Percentiles rank a stretch among this genome's conserved stretches.
Conservation (phyloP, 2,888 invertebrate genomes). For the Anagyrus pseudococci region DNA sequence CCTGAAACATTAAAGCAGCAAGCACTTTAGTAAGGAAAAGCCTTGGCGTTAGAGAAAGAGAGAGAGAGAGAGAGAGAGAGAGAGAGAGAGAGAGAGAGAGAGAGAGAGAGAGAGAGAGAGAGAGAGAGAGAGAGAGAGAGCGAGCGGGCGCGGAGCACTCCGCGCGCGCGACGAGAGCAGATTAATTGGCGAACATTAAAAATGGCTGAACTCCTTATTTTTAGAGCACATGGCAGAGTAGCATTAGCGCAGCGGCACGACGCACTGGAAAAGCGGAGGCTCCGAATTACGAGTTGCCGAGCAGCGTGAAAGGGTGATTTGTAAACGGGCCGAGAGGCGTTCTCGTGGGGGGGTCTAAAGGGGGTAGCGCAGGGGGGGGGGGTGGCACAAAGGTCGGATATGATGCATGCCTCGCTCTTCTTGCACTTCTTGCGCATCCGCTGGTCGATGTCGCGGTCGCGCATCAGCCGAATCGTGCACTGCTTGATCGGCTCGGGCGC, state of each 20-base stretch:
- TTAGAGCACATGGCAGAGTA: slow-evolving; percentile 33
- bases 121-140: not conserved
- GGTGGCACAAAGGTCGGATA: no score
- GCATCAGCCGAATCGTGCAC: slow-evolving; percentile 53
- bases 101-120: not conserved
- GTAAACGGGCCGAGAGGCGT: no score
- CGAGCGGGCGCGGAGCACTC: no score
- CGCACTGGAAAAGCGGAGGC: no score
- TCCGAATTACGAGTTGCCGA: no score
- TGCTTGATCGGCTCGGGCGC: slow-evolving; percentile 45
- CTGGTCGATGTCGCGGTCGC: slow-evolving; percentile 54
- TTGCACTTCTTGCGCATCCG: slow-evolving; percentile 51
- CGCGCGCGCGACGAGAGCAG: no score
- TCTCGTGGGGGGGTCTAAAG: no score
- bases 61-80: not conserved
- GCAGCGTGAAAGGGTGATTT: no score
- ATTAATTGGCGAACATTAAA: no score
- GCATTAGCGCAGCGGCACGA: no score
- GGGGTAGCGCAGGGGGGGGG: no score
- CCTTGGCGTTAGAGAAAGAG: not conserved
- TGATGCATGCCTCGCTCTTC: slow-evolving; percentile 42
- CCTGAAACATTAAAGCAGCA: slow-evolving; percentile 62
- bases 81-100: not conserved
- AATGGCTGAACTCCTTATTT: slow-evolving; percentile 36
- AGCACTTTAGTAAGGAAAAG: not conserved